These are phyloP conservation scores for Manis crassicaudata DNA, from an alignment of 2,797 vertebrate genomes.

Conservation along the genomic window DNA sequence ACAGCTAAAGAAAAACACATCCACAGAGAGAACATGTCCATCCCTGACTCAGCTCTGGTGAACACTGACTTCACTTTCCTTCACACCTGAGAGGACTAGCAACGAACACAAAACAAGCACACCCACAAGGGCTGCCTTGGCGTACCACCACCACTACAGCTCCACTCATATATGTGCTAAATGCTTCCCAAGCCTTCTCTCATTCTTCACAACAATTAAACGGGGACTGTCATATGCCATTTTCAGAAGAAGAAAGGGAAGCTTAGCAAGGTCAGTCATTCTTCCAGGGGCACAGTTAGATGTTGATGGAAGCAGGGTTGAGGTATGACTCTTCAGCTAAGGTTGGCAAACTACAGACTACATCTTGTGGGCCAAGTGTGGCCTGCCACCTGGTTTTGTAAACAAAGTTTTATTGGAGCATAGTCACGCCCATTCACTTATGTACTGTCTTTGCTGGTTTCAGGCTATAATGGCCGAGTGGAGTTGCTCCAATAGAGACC, in stretches of 20 bases:
- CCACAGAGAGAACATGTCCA: neutral
- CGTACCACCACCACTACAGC: neutral
- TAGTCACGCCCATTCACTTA: accelerated
- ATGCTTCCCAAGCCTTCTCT: neutral
- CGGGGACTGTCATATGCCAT: accelerated
- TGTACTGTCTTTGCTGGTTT: neutral
- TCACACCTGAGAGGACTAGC: neutral
- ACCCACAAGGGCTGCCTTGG: neutral
- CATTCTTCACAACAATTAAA: neutral
- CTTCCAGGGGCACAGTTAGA: neutral
- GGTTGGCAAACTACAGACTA: neutral
- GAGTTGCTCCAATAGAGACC: neutral
- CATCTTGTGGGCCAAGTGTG: neutral
- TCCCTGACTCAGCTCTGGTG: neutral
- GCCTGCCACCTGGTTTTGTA: neutral
- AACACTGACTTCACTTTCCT: neutral
- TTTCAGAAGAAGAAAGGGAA: neutral
- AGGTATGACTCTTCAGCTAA: neutral
- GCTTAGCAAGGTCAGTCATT: neutral
- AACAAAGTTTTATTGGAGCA: constrained; percentile 54
- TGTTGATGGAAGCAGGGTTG: neutral
- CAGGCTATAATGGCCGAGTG: neutral
- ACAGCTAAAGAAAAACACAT: neutral
- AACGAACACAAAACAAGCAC: neutral
- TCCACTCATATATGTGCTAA: neutral